These are phyloP conservation scores for Heliopora coerulea DNA, from an alignment of 92 coral and sea anemone genomes.

Conservation along the genomic window DNA sequence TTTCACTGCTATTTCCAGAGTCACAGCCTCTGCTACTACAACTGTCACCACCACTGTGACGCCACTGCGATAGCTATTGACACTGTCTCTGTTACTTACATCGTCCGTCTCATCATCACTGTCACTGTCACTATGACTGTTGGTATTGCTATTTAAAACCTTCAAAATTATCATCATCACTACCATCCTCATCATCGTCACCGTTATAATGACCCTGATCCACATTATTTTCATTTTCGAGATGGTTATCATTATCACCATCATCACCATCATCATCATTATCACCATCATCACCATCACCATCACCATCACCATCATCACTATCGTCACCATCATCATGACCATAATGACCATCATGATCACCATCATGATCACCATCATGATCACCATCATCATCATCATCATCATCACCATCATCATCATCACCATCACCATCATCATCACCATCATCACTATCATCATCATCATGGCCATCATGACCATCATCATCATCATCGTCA, in stretches of 20 bases:
- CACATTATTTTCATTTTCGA: neutral
- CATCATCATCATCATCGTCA: neutral
- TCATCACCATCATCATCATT: neutral
- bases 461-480: slow-evolving; percentile 7
- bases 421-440: slow-evolving; percentile 9
- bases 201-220: slow-evolving; percentile 31
- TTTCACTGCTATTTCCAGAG: too few relatives aligned
- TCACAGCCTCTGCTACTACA: too few relatives aligned
- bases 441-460: slow-evolving; percentile 8
- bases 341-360: neutral
- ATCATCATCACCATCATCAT: slow-evolving; percentile 16
- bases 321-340: neutral
- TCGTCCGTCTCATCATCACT: slow-evolving; percentile 23
- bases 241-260: neutral
- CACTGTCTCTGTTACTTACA: slow-evolving; percentile 13
- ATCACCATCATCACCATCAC: slow-evolving; percentile 6
- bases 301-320: slow-evolving; percentile 13
- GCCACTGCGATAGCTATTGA: neutral
- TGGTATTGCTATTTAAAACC: too few relatives aligned
- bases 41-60: too few relatives aligned
- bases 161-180: slow-evolving; percentile 14
- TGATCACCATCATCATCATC: slow-evolving; percentile 4
- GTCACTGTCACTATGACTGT: slow-evolving; percentile 64
- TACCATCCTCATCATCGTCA: slow-evolving; percentile 38
- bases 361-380: slow-evolving; percentile 2